Percentiles rank a stretch among this genome's conserved stretches.
Conservation (phyloP, 2,113 vertebrate species). For the Engystomops pustulosus region DNA sequence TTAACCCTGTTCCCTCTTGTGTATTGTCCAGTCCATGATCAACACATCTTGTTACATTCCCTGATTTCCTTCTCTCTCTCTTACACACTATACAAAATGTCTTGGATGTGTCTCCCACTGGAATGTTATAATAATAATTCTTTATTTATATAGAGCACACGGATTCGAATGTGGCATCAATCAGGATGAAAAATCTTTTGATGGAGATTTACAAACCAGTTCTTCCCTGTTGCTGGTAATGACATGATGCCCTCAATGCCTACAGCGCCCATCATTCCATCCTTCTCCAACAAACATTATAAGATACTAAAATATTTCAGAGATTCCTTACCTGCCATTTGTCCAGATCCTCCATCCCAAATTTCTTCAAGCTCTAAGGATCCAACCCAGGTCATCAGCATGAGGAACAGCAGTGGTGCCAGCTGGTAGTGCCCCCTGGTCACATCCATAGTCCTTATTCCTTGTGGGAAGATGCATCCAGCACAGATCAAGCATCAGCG, state of each 20-base stretch:
- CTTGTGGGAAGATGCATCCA: conserved; percentile 33
- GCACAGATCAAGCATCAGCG: neutral
- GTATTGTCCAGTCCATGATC: too few species aligned
- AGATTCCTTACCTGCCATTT: conserved; percentile 43
- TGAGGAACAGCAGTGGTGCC: conserved; percentile 1
- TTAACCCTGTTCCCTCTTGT: too few species aligned
- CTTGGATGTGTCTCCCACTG: neutral
- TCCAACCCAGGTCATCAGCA: neutral
- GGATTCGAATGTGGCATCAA: neutral
- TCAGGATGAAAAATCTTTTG: neutral
- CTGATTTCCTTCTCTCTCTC: neutral
- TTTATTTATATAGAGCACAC: too few species aligned
- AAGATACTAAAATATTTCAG: neutral
- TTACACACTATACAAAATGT: neutral
- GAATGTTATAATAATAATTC: too few species aligned
- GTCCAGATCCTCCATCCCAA: conserved; percentile 45
- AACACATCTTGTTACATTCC: too few species aligned
- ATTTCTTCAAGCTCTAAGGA: conserved; percentile 28
- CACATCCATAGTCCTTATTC: conserved; percentile 34
- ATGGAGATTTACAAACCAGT: neutral
- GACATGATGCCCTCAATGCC: neutral
- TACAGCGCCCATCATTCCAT: neutral
- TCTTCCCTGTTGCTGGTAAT: neutral
- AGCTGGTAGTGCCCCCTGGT: neutral
- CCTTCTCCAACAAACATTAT: neutral